Conservation (phyloP, 2,113 vertebrate species). For the Callionymus lyra region DNA sequence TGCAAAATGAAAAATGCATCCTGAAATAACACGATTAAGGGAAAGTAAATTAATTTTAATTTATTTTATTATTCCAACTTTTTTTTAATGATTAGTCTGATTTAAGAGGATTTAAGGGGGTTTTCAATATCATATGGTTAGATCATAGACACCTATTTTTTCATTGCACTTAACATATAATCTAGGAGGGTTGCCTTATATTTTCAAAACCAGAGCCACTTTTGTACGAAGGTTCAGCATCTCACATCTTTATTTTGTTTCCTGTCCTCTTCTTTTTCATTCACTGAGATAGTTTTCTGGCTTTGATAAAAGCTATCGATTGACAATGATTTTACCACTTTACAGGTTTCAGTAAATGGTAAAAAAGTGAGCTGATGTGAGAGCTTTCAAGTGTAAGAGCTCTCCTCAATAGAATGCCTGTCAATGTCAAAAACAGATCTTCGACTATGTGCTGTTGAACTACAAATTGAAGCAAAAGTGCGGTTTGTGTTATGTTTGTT, state of each 20-base stretch:
- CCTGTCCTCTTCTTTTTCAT: constrained; percentile 20
- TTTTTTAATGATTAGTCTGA: too few relatives aligned
- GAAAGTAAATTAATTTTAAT: too few relatives aligned
- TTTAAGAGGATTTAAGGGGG: too few relatives aligned
- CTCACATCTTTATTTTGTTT: constrained; percentile 24
- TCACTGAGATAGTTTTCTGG: constrained; percentile 38
- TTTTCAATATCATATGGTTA: too few relatives aligned
- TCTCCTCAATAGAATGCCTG: too few relatives aligned
- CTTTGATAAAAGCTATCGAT: constrained; percentile 52
- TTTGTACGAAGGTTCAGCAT: constrained; percentile 26
- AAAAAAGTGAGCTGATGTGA: constrained; percentile 3
- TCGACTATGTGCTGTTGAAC: constrained; percentile 5
- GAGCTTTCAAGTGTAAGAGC: too few relatives aligned
- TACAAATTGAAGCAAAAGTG: constrained; percentile 15
- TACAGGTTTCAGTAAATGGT: constrained; percentile 26
- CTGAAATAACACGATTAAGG: too few relatives aligned
- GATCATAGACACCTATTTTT: too few relatives aligned
- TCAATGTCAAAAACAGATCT: too few relatives aligned
- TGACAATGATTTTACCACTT: constrained; percentile 36
- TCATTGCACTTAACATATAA: too few relatives aligned
- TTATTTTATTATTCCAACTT: too few relatives aligned
- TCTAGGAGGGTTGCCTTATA: constrained; percentile 4
- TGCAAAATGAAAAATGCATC: too few relatives aligned
- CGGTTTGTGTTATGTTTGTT: constrained; percentile 39
- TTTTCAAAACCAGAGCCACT: constrained; percentile 18